Percentiles rank a stretch among this genome's conserved stretches.
Conservation (phyloP, 2,888 invertebrate species). For the Tachina fera region DNA sequence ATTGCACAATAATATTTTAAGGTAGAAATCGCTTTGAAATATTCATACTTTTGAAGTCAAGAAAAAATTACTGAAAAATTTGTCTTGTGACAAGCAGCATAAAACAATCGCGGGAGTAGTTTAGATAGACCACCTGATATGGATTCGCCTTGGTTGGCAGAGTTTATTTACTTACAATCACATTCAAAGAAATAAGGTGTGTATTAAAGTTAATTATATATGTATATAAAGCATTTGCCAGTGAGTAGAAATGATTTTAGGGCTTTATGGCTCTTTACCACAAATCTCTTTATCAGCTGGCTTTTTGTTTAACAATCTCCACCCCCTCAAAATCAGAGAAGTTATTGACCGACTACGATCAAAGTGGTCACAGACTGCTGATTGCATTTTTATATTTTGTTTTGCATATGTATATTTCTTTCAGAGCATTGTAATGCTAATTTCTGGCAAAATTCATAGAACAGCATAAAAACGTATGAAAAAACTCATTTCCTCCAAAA, state of each 20-base stretch:
- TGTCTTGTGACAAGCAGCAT: too few species aligned
- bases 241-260: not conserved
- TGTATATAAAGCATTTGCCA: not conserved
- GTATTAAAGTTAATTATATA: not conserved
- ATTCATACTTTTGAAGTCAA: too few species aligned
- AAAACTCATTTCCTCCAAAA: slow-evolving; percentile 64
- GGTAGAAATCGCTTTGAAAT: too few species aligned
- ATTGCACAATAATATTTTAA: too few species aligned
- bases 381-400: slow-evolving; percentile 50
- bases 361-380: slow-evolving; percentile 63
- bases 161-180: too few species aligned
- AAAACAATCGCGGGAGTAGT: too few species aligned
- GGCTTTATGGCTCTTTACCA: slow-evolving; percentile 14
- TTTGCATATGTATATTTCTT: not conserved
- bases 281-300: slow-evolving; percentile 59
- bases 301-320: slow-evolving; percentile 33
- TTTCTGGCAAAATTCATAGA: slow-evolving; percentile 55
- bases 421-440: slow-evolving; percentile 59
- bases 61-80: too few species aligned
- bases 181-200: not conserved
- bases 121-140: too few species aligned
- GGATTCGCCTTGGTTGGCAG: too few species aligned
- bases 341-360: slow-evolving; percentile 52
- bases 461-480: slow-evolving; percentile 21
- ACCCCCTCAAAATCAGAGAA: slow-evolving; percentile 41